These are phyloP conservation scores for Pipa parva DNA, from an alignment of 2,113 vertebrate genomes.

Conservation along the genomic window DNA sequence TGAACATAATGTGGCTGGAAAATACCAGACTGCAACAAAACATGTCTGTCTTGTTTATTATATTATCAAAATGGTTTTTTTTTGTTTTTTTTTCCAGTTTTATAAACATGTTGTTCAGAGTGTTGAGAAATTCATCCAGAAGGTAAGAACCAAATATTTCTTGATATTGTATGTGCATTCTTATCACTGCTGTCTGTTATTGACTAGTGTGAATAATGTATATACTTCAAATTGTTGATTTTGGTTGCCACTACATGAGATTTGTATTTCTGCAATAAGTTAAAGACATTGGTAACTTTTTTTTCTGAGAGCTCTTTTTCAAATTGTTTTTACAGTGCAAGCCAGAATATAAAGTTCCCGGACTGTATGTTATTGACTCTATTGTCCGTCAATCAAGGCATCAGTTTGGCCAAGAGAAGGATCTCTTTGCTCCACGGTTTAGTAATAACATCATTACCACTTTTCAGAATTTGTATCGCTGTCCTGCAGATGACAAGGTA, in stretches of 20 bases:
- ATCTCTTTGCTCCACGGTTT: conserved; percentile 96
- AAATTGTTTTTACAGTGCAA: conserved; percentile 75
- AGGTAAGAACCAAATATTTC: too few species aligned
- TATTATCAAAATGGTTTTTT: not conserved
- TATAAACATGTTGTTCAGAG: conserved; percentile 99
- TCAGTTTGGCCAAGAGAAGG: conserved; percentile 97
- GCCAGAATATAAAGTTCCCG: conserved; percentile 97
- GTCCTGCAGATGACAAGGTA: conserved; percentile 96
- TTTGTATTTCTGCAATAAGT: too few species aligned
- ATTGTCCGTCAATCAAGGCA: conserved; percentile 96
- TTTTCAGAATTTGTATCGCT: conserved; percentile 97
- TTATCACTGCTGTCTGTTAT: not conserved
- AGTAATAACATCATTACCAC: conserved; percentile 97
- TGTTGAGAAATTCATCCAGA: conserved; percentile 97
- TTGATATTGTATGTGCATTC: too few species aligned
- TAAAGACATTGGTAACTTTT: not conserved
- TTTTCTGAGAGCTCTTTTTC: not conserved
- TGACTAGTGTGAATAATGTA: not conserved
- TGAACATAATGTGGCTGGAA: too few species aligned
- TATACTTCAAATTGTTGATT: too few species aligned
- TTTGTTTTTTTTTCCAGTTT: conserved; percentile 74
- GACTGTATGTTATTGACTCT: conserved; percentile 95
- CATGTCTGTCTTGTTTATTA: not conserved
- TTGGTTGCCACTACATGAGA: too few species aligned
- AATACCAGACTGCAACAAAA: too few species aligned